Percentiles rank a stretch among this genome's conserved stretches.
These are phyloP conservation scores for Corythaixoides concolor DNA, from an alignment of 2,113 vertebrate species.

Conservation along the genomic window DNA sequence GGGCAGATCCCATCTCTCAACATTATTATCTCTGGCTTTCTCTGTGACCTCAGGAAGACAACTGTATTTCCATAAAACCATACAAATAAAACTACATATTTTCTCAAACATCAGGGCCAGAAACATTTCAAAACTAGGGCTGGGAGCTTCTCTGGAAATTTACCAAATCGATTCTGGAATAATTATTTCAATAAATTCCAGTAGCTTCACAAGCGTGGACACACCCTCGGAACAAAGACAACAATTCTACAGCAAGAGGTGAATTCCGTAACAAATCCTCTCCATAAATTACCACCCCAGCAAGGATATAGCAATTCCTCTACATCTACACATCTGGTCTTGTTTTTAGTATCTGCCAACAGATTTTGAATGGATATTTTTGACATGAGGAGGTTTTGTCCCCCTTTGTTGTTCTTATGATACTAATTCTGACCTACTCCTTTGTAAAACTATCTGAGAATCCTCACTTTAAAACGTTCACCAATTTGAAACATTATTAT, in stretches of 20 bases:
- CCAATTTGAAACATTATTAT: background rate
- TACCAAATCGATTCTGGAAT: constrained; percentile 17
- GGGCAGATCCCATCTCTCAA: background rate
- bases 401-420: background rate
- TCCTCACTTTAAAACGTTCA: background rate
- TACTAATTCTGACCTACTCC: background rate
- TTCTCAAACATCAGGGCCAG: background rate
- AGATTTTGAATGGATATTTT: background rate
- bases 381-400: background rate
- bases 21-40: background rate
- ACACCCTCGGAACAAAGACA: background rate
- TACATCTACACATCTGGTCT: background rate
- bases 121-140: background rate
- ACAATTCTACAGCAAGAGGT: background rate
- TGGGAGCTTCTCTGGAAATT: constrained; percentile 23
- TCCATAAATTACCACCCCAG: background rate
- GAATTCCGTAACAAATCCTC: constrained; percentile 21
- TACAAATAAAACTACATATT: background rate
- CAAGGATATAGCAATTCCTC: background rate
- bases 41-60: constrained; percentile 25
- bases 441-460: background rate
- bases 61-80: background rate
- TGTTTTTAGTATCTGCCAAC: background rate
- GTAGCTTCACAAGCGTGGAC: background rate
- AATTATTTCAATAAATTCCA: constrained; percentile 45